Conservation (phyloP, 1,140 invertebrate species). For the Drosophila pruinosa region DNA sequence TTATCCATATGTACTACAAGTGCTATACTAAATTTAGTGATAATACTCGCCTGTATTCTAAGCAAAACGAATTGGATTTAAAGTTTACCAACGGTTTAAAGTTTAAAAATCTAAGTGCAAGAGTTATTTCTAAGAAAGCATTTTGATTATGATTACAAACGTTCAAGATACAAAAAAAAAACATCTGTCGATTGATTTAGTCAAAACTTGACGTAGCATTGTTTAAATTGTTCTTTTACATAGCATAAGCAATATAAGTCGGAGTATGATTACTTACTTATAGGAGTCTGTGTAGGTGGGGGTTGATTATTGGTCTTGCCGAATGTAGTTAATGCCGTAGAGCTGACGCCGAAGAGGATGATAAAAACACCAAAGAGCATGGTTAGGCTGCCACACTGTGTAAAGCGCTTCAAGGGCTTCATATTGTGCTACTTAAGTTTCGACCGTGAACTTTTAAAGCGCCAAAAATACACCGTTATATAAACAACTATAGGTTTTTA, state of each 20-base stretch:
- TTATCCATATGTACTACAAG: no score
- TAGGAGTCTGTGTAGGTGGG: slow-evolving; percentile 84
- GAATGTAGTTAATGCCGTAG: slow-evolving; percentile 87
- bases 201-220: no score
- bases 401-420: slow-evolving; percentile 82
- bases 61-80: no score
- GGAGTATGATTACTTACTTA: slow-evolving; percentile 79
- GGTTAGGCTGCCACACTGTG: slow-evolving; percentile 82
- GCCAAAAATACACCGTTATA: slow-evolving; percentile 46
- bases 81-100: no score
- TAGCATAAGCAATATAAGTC: not conserved
- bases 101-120: no score
- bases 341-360: slow-evolving; percentile 82
- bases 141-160: no score
- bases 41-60: no score
- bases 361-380: slow-evolving; percentile 82
- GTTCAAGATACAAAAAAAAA: no score
- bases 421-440: slow-evolving; percentile 47
- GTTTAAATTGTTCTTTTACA: not conserved
- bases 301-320: slow-evolving; percentile 86
- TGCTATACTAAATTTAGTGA: no score
- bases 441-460: not conserved
- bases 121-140: no score
- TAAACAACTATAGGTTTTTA: slow-evolving; percentile 24
- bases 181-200: no score